Conservation (phyloP, 2,113 vertebrate genomes). For the Dasypus novemcinctus region DNA sequence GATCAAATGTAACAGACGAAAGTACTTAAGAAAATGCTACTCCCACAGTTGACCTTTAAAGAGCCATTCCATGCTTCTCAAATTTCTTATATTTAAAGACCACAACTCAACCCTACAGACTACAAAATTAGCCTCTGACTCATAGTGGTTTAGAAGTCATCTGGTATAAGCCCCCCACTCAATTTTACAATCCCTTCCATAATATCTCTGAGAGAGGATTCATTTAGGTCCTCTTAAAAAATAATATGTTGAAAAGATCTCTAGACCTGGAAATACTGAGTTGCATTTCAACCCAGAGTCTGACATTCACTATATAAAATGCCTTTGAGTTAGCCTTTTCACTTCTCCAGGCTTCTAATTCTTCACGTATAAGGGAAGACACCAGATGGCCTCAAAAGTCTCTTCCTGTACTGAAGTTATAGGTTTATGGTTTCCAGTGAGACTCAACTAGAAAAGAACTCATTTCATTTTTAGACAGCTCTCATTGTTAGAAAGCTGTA, state of each 20-base stretch:
- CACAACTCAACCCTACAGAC: slow-evolving; percentile 34
- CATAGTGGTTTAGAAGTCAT: slow-evolving; percentile 2
- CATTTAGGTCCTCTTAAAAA: not conserved
- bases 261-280: not conserved
- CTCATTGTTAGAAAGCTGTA: not conserved
- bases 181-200: slow-evolving; percentile 35
- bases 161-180: not conserved
- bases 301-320: slow-evolving; percentile 15
- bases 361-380: not conserved
- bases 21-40: not conserved
- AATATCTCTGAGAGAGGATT: not conserved
- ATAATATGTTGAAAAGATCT: not conserved
- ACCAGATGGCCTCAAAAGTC: not conserved
- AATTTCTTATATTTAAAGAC: slow-evolving; percentile 53
- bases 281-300: not conserved
- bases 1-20: not conserved
- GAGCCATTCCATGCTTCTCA: slow-evolving; percentile 46
- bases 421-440: slow-evolving; percentile 14
- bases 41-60: slow-evolving; percentile 24
- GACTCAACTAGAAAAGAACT: slow-evolving; percentile 20
- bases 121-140: slow-evolving; percentile 52
- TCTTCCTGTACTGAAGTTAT: slow-evolving; percentile 12
- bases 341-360: not conserved
- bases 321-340: not conserved
- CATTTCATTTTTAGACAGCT: slow-evolving; percentile 4